Evolutionary conservation across 2,888 invertebrate genomes (phyloP), one percentile per base, ranked within the genome.

Genomic region (Hirtodrosophila trivittata): DNA sequence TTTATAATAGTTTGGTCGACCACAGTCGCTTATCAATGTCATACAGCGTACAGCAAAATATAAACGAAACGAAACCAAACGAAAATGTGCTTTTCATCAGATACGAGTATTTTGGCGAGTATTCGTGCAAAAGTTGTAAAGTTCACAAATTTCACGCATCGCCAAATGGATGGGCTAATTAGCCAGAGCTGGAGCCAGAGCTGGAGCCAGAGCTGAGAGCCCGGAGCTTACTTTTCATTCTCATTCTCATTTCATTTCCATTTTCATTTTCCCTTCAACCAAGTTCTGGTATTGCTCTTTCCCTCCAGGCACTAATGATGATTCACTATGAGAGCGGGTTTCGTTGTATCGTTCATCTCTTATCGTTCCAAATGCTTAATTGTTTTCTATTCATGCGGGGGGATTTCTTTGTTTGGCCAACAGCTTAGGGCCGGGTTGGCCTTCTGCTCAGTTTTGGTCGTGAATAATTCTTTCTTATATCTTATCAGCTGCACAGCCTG

Each of bases 361-460:
- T 81, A 86, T 81, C 86, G 77, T 49, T 54, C 54, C 25, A 63
- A 73, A 68, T 68, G 67, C 78, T 58, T 83, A 83, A 87, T 87
- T 87, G 86, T 85, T 76, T 86, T 82, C 73, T 75, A 82, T 85
- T 87, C 70, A 78, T 78, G 73, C 67, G 66, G 67, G 66, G 57
- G 50, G 60, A 65, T 69, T 82, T 66, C 57, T 69, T 82, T 83
- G 81, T 87, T 85, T 85, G 59, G 43, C 33, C 47, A 75, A 85
- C 39, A 55, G 78, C 83, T 82, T 57, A 60, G 46, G 64, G 45
- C 14, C 33, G 14, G 18, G 18, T 45, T 42, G 18, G 33, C 13
- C 46, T 33, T 10, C 46, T 33, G 28, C 5, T 3, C 18, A 21
- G 25, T 39, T 30, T 54, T 63, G 45, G 18, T 58, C 57, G 38